These are phyloP conservation scores for Nibea coibor DNA, from an alignment of 2,113 vertebrate genomes.

Conservation along the genomic window DNA sequence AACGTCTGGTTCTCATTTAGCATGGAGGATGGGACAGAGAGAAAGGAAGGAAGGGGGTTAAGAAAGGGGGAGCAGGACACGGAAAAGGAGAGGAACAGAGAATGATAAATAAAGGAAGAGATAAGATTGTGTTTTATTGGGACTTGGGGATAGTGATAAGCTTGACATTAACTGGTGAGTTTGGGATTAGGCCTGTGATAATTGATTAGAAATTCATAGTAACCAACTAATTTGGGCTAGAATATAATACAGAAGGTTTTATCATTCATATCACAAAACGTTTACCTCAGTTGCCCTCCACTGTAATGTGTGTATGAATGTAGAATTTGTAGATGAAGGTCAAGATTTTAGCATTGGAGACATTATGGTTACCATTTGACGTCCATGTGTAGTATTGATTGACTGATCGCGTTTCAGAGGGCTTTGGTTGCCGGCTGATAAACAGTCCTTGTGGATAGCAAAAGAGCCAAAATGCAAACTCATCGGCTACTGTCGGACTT, in stretches of 20 bases:
- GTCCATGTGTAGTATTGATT: no score
- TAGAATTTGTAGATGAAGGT: no score
- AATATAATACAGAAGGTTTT: background rate
- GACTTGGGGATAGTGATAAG: constrained; percentile 1
- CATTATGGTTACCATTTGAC: no score
- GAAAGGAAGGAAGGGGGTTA: constrained; percentile 11
- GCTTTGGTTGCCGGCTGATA: no score
- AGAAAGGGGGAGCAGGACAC: constrained; percentile 30
- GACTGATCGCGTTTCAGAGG: no score
- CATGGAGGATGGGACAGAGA: constrained; percentile 61
- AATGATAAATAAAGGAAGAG: background rate
- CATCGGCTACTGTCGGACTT: no score
- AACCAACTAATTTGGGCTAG: background rate
- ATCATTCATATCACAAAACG: constrained; percentile 15
- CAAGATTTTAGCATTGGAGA: no score
- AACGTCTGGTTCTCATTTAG: constrained; percentile 80
- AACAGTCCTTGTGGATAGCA: no score
- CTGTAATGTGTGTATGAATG: background rate
- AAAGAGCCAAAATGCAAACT: no score
- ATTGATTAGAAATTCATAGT: background rate
- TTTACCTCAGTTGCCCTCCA: constrained; percentile 17
- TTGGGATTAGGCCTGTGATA: background rate
- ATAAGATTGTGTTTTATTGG: background rate
- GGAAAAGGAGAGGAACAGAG: constrained; percentile 33
- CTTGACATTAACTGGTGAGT: background rate